Percentiles rank a stretch among this genome's conserved stretches.
phyloP scores from a whole-genome alignment of 2,797 vertebrate genomes.

The Alca torda region DNA sequence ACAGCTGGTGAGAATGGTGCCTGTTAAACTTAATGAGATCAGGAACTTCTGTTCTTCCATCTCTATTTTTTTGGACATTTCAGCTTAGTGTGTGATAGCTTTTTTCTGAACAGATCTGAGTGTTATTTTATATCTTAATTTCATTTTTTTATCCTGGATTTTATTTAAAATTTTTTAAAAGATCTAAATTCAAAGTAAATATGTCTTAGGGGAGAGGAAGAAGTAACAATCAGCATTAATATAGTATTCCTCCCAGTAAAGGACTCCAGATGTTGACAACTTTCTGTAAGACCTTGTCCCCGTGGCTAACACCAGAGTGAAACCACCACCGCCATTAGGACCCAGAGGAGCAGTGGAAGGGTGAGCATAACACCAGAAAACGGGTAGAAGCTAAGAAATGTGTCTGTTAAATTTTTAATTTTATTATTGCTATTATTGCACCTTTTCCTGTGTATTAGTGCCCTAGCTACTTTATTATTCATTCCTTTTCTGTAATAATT shows the following conservation, averaged over 20 bases:
- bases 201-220: not conserved
- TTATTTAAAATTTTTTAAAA: not conserved
- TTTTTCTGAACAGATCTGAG: not conserved
- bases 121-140: not conserved
- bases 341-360: not conserved
- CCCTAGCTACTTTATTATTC: not conserved
- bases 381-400: not conserved
- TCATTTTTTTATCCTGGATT: not conserved
- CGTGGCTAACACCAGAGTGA: not conserved
- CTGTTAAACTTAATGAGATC: not conserved
- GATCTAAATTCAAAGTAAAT: not conserved
- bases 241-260: not conserved
- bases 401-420: not conserved
- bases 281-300: not conserved
- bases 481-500: not conserved
- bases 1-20: not conserved
- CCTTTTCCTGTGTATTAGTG: not conserved
- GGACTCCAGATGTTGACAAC: not conserved
- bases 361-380: not conserved
- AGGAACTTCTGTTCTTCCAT: not conserved
- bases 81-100: not conserved
- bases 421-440: not conserved
- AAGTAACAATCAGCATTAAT: not conserved
- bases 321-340: not conserved
- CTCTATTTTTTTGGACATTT: not conserved